These are phyloP conservation scores for Rhinogobio ventralis DNA, from an alignment of 2,797 vertebrate genomes.

Conservation along the genomic window DNA sequence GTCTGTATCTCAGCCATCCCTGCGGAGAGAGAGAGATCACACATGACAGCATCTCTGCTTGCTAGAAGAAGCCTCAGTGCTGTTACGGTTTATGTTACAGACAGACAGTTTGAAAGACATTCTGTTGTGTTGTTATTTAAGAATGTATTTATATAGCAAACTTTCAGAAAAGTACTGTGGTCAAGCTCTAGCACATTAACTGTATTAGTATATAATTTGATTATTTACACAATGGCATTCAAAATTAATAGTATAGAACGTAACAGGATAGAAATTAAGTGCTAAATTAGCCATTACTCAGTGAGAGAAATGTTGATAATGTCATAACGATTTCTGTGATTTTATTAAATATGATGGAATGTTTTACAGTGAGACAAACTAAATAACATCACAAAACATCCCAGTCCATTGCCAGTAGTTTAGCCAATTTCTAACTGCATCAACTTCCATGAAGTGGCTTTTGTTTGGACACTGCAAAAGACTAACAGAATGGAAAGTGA, in stretches of 20 bases:
- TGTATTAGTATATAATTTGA: slow-evolving; percentile 1
- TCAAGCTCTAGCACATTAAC: not conserved
- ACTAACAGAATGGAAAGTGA: not conserved
- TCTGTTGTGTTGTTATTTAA: not conserved
- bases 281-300: slow-evolving; percentile 1
- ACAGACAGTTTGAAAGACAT: not conserved
- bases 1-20: slow-evolving; percentile 4
- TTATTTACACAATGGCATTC: not conserved
- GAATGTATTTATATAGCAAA: not conserved
- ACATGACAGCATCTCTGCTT: not conserved
- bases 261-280: not conserved
- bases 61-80: not conserved
- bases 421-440: not conserved
- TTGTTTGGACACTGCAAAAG: not conserved
- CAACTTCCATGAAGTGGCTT: not conserved
- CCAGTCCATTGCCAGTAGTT: not conserved
- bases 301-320: not conserved
- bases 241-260: not conserved
- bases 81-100: not conserved
- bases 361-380: not conserved
- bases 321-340: not conserved
- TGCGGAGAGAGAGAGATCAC: not conserved
- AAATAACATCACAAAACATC: not conserved
- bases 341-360: not conserved
- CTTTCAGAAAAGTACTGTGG: not conserved